A percentile compares a stretch with the other conserved stretches of the same genome.
Conservation (phyloP, 2,888 invertebrate species). For the Pandemis heparana region DNA sequence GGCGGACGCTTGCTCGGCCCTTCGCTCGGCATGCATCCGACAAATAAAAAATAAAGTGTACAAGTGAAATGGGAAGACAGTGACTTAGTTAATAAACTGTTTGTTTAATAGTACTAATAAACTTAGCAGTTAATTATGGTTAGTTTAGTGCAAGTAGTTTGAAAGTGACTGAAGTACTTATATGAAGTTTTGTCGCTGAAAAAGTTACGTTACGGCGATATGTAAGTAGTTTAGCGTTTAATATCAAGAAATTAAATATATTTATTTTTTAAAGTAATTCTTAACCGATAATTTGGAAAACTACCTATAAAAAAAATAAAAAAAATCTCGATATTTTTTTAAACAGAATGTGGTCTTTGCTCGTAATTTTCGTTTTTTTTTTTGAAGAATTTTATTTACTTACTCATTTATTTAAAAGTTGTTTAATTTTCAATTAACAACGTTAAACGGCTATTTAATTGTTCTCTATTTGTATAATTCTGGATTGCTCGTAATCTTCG, state of each 20-base stretch:
- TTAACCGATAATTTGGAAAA: no score
- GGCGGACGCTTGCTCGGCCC: slow-evolving; percentile 16
- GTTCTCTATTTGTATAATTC: slow-evolving; percentile 27
- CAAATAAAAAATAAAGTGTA: slow-evolving; percentile 6
- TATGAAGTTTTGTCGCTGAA: slow-evolving; percentile 10
- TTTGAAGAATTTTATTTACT: not conserved
- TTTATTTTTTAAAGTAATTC: no score
- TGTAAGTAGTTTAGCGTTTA: slow-evolving; percentile 25
- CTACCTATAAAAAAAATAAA: no score
- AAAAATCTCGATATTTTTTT: no score
- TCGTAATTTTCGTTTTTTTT: no score
- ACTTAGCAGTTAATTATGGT: not conserved
- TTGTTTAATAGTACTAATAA: not conserved
- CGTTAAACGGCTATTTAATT: slow-evolving; percentile 22
- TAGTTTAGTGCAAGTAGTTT: slow-evolving; percentile 3
- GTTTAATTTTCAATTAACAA: slow-evolving; percentile 3
- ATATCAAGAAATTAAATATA: not conserved
- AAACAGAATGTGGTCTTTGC: not conserved
- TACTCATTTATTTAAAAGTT: not conserved
- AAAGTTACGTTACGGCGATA: not conserved
- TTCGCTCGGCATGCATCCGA: slow-evolving; percentile 15
- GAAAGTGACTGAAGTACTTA: slow-evolving; percentile 32
- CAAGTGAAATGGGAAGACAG: slow-evolving; percentile 34
- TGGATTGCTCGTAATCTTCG: not conserved
- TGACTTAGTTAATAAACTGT: slow-evolving; percentile 16